phyloP scores from a whole-genome alignment of 2,888 invertebrate species.

The Watsonalla cultraria region DNA sequence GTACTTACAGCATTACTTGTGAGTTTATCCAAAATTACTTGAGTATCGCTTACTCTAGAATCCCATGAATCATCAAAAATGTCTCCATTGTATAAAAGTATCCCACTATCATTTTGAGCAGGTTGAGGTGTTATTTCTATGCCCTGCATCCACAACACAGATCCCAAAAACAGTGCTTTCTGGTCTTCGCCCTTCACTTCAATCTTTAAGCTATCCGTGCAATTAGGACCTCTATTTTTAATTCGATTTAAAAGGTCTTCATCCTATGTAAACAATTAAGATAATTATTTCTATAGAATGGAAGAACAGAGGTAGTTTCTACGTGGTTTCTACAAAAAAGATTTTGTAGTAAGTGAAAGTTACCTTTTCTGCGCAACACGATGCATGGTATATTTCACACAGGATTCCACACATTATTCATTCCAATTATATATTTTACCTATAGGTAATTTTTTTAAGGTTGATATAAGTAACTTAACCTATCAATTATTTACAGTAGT shows the following conservation, averaged over 20 bases:
- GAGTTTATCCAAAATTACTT: constrained; percentile 62
- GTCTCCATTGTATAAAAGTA: constrained; percentile 94
- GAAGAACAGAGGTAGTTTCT: too few relatives aligned
- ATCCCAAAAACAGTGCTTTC: constrained; percentile 62
- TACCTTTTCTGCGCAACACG: constrained; percentile 24
- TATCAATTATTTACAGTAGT: too few relatives aligned
- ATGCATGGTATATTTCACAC: constrained; percentile 55
- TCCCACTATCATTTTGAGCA: constrained; percentile 74
- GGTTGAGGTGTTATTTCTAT: constrained; percentile 82
- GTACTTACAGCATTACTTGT: constrained; percentile 23
- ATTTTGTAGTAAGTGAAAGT: too few relatives aligned
- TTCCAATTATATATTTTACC: constrained; percentile 4
- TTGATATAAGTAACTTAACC: too few relatives aligned
- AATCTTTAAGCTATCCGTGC: constrained; percentile 31
- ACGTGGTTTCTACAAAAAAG: too few relatives aligned
- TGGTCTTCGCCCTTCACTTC: constrained; percentile 4
- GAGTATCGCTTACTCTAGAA: constrained; percentile 70
- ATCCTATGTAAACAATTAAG: constrained; percentile 46
- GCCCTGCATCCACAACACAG: constrained; percentile 94
- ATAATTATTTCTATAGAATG: constrained; percentile 1
- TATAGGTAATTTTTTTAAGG: background rate
- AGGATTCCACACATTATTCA: constrained; percentile 75
- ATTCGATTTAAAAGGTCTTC: constrained; percentile 54
- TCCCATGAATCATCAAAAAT: constrained; percentile 80
- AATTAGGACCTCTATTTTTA: constrained; percentile 79